phyloP scores from a whole-genome alignment of 1,140 invertebrate species.

The Trachymyrmex septentrionalis region DNA sequence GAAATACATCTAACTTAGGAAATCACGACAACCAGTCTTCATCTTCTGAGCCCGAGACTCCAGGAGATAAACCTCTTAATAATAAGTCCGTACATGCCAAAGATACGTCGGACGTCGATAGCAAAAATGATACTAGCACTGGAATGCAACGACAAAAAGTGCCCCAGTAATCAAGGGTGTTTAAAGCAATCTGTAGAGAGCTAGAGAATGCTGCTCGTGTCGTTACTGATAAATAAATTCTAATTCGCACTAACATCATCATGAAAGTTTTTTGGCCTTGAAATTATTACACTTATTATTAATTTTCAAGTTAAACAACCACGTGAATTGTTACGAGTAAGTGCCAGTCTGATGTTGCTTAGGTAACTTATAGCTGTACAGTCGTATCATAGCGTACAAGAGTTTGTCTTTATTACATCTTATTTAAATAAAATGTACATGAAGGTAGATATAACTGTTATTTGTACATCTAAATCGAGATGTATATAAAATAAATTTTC shows the following conservation, averaged over 20 bases:
- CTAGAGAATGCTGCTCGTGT: constrained; percentile 12
- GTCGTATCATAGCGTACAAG: constrained; percentile 29
- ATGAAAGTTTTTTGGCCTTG: not conserved
- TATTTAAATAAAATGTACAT: constrained; percentile 49
- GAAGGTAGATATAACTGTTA: constrained; percentile 25
- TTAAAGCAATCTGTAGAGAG: not conserved
- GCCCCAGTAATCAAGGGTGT: constrained; percentile 72
- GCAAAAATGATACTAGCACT: constrained; percentile 61
- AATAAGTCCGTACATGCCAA: constrained; percentile 26
- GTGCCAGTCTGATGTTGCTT: not conserved
- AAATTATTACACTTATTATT: not conserved
- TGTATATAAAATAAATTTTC: constrained; percentile 55
- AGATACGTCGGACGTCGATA: constrained; percentile 17
- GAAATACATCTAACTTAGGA: constrained; percentile 80
- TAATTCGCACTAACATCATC: not conserved
- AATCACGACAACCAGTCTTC: not conserved
- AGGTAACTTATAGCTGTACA: constrained; percentile 32
- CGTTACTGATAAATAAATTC: not conserved
- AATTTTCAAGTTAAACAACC: constrained; percentile 25
- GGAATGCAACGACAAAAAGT: constrained; percentile 81
- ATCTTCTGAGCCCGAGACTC: constrained; percentile 46
- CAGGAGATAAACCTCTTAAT: constrained; percentile 71
- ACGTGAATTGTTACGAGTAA: not conserved
- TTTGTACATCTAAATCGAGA: constrained; percentile 2
- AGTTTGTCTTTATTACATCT: constrained; percentile 29